Evolutionary conservation across 2,888 invertebrate species (phyloP).

Genomic region (Metallyticus violacea): DNA sequence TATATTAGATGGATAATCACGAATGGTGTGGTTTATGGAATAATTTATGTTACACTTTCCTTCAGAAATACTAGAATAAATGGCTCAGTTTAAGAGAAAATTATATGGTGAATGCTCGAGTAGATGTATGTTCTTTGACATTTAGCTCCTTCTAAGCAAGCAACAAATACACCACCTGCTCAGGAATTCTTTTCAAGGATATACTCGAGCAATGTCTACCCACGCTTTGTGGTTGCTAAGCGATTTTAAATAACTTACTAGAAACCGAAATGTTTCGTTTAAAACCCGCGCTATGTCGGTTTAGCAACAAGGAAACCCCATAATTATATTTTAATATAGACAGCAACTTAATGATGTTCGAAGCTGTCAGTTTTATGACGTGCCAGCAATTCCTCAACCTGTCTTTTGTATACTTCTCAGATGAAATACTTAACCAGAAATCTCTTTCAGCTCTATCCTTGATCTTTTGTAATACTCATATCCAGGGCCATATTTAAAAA

Average conservation of each 20-base stretch:
- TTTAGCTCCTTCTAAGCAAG: neutral
- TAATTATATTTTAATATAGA: neutral
- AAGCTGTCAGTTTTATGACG: neutral
- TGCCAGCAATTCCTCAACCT: too few species aligned
- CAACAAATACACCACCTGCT: neutral
- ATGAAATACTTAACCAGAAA: too few species aligned
- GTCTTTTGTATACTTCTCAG: too few species aligned
- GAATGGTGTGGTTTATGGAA: neutral
- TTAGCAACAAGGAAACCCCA: neutral
- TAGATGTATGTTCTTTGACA: neutral
- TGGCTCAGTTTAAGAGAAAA: neutral
- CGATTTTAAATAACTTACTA: neutral
- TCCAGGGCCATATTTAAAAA: too few species aligned
- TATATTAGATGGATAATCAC: too few species aligned
- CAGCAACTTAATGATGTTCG: neutral
- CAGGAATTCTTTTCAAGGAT: neutral
- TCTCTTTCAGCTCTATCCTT: too few species aligned
- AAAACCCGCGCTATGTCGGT: neutral
- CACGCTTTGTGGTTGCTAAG: neutral
- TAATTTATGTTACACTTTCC: neutral
- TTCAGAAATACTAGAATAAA: neutral
- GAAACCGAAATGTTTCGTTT: neutral
- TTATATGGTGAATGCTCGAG: neutral
- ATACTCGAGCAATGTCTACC: neutral
- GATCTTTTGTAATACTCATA: too few species aligned